Percentiles rank a stretch among this genome's conserved stretches.
Evolutionary conservation across 2,797 vertebrate genomes (phyloP).

Genomic region (Petrocephalus schoutedeni): DNA sequence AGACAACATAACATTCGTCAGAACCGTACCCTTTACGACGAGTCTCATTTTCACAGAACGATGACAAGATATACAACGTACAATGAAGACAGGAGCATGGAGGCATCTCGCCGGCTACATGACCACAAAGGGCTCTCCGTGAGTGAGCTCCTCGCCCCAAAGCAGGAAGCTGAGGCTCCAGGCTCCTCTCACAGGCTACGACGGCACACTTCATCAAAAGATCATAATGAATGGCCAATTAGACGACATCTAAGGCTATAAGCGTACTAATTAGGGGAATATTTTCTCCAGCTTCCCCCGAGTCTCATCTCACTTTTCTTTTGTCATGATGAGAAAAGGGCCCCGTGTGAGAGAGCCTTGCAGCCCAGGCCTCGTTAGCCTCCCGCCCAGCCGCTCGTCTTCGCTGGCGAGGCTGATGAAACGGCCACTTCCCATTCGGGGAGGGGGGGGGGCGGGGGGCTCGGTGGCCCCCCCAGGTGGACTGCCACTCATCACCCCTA

Average conservation of each 20-base stretch:
- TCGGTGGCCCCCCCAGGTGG: background rate
- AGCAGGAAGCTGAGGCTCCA: background rate
- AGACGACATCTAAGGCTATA: slow-evolving; percentile 26
- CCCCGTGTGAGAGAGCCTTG: background rate
- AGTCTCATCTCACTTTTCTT: slow-evolving; percentile 10
- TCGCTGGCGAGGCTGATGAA: background rate
- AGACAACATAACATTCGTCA: background rate
- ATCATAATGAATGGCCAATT: slow-evolving; percentile 32
- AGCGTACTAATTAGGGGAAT: slow-evolving; percentile 30
- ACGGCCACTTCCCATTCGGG: background rate
- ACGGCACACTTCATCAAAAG: slow-evolving; percentile 23
- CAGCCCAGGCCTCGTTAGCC: background rate
- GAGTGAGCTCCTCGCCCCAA: background rate
- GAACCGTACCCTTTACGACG: background rate
- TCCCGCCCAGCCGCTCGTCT: no score
- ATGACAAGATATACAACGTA: background rate
- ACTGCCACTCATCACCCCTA: background rate
- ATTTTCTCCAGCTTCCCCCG: slow-evolving; percentile 11
- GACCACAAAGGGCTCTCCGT: background rate
- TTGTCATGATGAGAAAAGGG: slow-evolving; percentile 28
- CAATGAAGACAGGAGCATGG: background rate
- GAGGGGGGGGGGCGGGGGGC: no score
- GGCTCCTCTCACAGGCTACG: background rate
- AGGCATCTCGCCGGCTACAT: background rate
- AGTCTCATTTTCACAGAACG: no score